phyloP scores from a whole-genome alignment of 2,113 vertebrate species.

The Cettia cetti region DNA sequence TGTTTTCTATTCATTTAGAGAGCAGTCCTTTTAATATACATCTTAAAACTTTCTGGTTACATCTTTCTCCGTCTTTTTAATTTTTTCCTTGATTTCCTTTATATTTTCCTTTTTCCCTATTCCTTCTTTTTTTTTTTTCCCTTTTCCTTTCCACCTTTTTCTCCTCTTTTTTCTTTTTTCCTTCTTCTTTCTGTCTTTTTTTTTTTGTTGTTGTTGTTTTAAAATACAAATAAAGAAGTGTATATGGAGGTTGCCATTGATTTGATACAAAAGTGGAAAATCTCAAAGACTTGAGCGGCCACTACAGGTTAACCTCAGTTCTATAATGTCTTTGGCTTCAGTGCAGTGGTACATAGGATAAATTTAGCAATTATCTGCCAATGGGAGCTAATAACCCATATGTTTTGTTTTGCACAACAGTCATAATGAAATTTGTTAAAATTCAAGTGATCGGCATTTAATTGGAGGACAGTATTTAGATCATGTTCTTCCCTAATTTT shows the following conservation, averaged over 20 bases:
- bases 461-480: not conserved
- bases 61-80: not conserved
- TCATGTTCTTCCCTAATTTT: not conserved
- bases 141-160: not conserved
- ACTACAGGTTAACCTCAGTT: not conserved
- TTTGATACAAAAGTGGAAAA: not conserved
- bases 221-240: not conserved
- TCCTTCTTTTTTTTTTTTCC: not conserved
- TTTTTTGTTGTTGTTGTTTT: not conserved
- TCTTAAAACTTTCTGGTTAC: not conserved
- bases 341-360: not conserved
- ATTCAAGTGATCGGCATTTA: not conserved
- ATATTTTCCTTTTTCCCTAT: not conserved
- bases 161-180: not conserved
- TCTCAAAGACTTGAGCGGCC: not conserved
- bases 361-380: not conserved
- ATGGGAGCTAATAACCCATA: not conserved
- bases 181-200: fast-evolving
- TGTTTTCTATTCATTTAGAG: not conserved
- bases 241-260: not conserved
- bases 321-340: not conserved
- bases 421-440: not conserved
- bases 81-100: not conserved
- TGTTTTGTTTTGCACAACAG: not conserved
- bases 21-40: not conserved